Percentiles rank a stretch among this genome's conserved stretches.
phyloP scores from a whole-genome alignment of 2,797 vertebrate genomes.

The Ctenosaura bakeri region DNA sequence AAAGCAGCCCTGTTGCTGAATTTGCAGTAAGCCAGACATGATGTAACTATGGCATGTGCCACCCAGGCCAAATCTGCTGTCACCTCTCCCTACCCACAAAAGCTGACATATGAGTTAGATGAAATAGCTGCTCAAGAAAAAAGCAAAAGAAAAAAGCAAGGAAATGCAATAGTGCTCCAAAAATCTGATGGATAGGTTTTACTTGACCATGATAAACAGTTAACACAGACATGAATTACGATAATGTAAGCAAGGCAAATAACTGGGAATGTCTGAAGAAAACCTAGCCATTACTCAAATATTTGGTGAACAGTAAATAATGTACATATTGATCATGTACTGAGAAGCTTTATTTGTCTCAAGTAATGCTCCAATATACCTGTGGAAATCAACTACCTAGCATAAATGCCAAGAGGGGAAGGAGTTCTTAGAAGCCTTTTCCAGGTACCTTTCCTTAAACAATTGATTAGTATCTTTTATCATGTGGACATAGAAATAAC shows the following conservation, averaged over 20 bases:
- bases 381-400: background rate
- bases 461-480: background rate
- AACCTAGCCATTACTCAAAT: background rate
- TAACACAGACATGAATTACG: background rate
- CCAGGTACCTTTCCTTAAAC: background rate
- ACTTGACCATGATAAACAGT: background rate
- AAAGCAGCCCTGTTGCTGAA: background rate
- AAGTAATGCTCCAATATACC: background rate
- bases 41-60: background rate
- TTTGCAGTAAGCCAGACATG: background rate
- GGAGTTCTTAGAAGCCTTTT: background rate
- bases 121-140: background rate
- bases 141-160: background rate
- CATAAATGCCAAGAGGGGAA: background rate
- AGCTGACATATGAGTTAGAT: background rate
- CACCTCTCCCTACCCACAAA: background rate
- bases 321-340: background rate
- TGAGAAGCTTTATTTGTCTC: background rate
- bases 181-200: background rate
- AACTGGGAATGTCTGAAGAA: constrained; percentile 12
- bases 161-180: background rate
- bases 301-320: background rate
- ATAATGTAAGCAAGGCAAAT: background rate
- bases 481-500: too few relatives aligned
- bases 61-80: background rate